A percentile compares a stretch with the other conserved stretches of the same genome.
phyloP scores from a whole-genome alignment of 2,113 vertebrate genomes.

The Turdus rufiventris region DNA sequence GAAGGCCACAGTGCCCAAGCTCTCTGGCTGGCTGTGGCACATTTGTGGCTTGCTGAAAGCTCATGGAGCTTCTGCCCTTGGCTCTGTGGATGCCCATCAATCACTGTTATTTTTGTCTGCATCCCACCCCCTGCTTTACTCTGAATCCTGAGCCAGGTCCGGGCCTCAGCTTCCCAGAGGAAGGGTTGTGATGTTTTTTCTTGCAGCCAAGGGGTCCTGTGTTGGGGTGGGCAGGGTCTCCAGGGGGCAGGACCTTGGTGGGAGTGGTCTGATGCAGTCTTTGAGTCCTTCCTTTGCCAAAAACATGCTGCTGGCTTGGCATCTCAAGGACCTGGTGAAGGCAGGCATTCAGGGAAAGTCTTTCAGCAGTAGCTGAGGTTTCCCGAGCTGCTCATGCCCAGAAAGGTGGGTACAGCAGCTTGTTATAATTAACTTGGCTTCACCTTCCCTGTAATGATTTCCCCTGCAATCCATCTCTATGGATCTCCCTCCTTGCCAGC shows the following conservation, averaged over 20 bases:
- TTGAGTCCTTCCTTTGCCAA: neutral
- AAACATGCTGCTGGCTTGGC: fast-evolving
- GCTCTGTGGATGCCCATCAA: fast-evolving
- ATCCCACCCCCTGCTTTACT: fast-evolving
- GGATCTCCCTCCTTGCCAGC: neutral
- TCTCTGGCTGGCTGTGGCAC: fast-evolving
- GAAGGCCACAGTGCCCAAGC: fast-evolving
- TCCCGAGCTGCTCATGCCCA: fast-evolving
- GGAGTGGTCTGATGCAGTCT: fast-evolving
- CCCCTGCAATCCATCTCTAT: neutral
- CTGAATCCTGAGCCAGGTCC: neutral
- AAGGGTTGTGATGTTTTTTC: neutral
- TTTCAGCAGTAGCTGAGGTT: neutral
- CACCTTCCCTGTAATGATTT: neutral
- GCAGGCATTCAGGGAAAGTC: neutral
- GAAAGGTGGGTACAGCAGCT: neutral
- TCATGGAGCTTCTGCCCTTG: fast-evolving
- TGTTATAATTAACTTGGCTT: neutral
- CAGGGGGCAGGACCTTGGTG: neutral
- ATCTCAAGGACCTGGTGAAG: fast-evolving
- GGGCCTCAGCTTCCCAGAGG: neutral
- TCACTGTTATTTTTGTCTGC: neutral
- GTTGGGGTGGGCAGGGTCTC: neutral
- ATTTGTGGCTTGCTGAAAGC: neutral
- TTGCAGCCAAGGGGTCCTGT: fast-evolving